These are phyloP conservation scores for Hirundo rustica DNA, from an alignment of 2,797 vertebrate species.

Conservation along the genomic window DNA sequence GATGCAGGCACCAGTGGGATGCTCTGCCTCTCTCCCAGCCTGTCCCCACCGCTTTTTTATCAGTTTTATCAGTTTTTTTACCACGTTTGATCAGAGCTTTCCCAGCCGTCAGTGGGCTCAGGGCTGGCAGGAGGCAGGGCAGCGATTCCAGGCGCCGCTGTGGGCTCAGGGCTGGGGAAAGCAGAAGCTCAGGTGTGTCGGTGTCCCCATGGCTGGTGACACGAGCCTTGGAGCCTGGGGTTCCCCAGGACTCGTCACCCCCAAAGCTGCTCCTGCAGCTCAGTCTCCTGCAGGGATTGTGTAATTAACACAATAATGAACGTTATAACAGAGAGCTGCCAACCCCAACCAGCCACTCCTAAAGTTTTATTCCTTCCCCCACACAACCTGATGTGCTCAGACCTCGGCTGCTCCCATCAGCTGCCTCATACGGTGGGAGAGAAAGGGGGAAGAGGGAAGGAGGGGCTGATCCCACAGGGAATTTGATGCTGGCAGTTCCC, in stretches of 20 bases:
- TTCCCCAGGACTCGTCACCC: neutral
- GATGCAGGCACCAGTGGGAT: neutral
- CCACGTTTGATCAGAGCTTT: accelerated
- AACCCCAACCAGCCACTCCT: neutral
- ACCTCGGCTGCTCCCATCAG: neutral
- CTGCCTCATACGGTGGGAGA: neutral
- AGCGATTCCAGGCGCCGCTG: accelerated
- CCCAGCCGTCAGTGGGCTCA: accelerated
- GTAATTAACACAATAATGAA: neutral
- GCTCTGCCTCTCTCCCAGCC: neutral
- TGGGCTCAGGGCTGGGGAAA: neutral
- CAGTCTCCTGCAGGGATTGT: neutral
- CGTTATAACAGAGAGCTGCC: neutral
- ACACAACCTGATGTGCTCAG: neutral
- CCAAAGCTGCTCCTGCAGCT: neutral
- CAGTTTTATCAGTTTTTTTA: neutral
- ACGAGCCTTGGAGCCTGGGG: neutral
- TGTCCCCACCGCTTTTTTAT: too few species aligned
- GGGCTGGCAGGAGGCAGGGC: neutral
- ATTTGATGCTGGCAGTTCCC: accelerated
- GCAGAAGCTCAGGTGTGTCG: neutral
- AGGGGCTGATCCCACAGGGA: neutral
- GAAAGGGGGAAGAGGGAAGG: neutral
- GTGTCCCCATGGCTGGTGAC: neutral
- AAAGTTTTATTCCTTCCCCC: neutral